Evolutionary conservation across 2,113 vertebrate species (phyloP).

Genomic region (Cryptotis parvus): DNA sequence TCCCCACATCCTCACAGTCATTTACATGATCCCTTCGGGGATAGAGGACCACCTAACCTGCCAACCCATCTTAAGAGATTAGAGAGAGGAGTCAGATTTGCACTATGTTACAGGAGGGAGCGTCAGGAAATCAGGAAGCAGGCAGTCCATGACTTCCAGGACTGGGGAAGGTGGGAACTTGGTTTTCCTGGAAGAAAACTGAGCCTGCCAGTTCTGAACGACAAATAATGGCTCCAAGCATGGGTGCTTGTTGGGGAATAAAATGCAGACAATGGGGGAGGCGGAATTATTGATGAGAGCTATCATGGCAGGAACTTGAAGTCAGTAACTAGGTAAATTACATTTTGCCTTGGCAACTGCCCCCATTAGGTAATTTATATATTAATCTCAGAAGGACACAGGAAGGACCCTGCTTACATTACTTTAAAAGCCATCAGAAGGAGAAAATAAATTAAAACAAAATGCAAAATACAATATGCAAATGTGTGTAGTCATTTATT

Average conservation of each 20-base stretch:
- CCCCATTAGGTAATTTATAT: slow-evolving; percentile 12
- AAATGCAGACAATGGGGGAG: not conserved
- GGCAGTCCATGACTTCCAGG: not conserved
- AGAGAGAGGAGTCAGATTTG: not conserved
- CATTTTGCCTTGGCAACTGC: slow-evolving; percentile 38
- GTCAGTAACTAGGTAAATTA: slow-evolving; percentile 48
- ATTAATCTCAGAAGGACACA: slow-evolving; percentile 51
- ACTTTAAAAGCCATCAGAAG: slow-evolving; percentile 37
- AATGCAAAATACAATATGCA: slow-evolving; percentile 32
- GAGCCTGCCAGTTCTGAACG: slow-evolving; percentile 9
- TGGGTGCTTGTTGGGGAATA: not conserved
- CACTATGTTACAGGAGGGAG: no score
- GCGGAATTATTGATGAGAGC: not conserved
- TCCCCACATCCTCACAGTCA: no score
- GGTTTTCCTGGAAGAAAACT: not conserved
- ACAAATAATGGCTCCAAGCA: not conserved
- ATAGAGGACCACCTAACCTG: no score
- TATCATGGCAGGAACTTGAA: slow-evolving; percentile 16
- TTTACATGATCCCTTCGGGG: no score
- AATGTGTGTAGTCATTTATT: not conserved
- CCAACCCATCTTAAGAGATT: not conserved
- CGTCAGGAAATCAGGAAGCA: not conserved
- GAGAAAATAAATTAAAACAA: slow-evolving; percentile 50
- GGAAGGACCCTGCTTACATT: slow-evolving; percentile 3
- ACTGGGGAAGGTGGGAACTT: not conserved